Evolutionary conservation across 2,888 invertebrate genomes (phyloP), one percentile per base, ranked within the genome.

Genomic region (Dolichopus griseipennis): DNA sequence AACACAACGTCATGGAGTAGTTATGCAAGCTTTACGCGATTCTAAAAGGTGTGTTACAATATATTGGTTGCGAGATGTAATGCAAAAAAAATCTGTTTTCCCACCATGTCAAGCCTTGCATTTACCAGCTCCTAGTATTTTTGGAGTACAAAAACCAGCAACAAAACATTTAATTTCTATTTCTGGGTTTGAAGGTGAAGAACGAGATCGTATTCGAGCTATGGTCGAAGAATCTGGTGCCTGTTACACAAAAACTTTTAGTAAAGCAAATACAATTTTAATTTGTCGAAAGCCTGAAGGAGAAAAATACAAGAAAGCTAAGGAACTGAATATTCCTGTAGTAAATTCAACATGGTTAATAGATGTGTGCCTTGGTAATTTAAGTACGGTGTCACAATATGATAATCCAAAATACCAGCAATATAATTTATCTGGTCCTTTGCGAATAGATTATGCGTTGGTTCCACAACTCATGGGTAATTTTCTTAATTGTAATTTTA

Each of bases 71-170:
- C 95, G 92, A 70, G 98, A 99, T 80, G 91, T 94, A 7, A 87
- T 98, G 75, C 79, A 88, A 27, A 89, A 91, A 66, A 92, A 93
- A 74, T 92, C 92, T 75, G 89, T 97, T 74, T 82, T 90, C 67
- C 94, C 97, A 0, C 98, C 99, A 0, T 97, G 93, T 92, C 91
- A 93, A 75, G 93, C 95, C 15, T 83, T 96, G 65, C 98, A 99
- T 82, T 85, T 98, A 74, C 98, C 98, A 12, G 86, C 87, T 69
- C 88, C 90, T 75, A 85, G 83, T 75, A 79, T 79, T 66, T 88
- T 85, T 75, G 83, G 84, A 65, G 84, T 85, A 68, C 91, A 91
- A 71, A 85, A 89, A 4, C 94, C 94, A 15, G 88, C 90, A 27
- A 80, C 84, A 0, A 88, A 89, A 74, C 90, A 92, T 80, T 88